These are phyloP conservation scores for Tenebrio molitor DNA, from an alignment of 1,140 invertebrate species.

Conservation along the genomic window DNA sequence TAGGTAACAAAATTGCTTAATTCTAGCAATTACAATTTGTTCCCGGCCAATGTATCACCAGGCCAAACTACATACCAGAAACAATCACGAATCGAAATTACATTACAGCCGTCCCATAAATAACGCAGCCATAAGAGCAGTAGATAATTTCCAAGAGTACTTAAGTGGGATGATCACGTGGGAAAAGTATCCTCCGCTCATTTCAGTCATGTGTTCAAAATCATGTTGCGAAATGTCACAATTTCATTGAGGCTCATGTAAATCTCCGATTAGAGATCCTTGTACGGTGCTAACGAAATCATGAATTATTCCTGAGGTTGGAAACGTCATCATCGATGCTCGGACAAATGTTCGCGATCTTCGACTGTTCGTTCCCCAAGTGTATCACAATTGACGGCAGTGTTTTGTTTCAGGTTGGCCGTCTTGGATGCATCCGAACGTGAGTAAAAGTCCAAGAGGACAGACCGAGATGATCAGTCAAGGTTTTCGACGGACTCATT, in stretches of 20 bases:
- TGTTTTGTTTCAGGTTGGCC: constrained; percentile 14
- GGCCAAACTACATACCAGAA: neutral
- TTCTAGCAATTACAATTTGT: too few species aligned
- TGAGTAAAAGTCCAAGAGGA: too few species aligned
- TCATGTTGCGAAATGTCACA: constrained; percentile 12
- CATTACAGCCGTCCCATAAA: constrained; percentile 23
- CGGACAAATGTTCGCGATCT: too few species aligned
- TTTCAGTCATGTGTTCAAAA: constrained; percentile 7
- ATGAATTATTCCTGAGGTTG: neutral
- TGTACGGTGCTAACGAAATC: constrained; percentile 5
- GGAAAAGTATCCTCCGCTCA: constrained; percentile 1
- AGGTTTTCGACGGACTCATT: neutral
- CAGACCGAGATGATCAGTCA: neutral
- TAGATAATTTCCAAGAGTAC: too few species aligned
- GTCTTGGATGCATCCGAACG: constrained; percentile 2
- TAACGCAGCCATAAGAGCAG: neutral
- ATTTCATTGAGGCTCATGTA: constrained; percentile 13
- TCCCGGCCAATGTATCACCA: too few species aligned
- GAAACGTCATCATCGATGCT: neutral
- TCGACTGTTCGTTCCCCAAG: too few species aligned
- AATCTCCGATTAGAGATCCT: neutral
- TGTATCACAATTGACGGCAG: neutral
- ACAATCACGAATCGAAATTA: constrained; percentile 17
- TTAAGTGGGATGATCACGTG: constrained; percentile 30
- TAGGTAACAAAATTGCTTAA: constrained; percentile 5